These are phyloP conservation scores for Odocoileus hemionus DNA, from an alignment of 2,113 vertebrate species.

Conservation along the genomic window DNA sequence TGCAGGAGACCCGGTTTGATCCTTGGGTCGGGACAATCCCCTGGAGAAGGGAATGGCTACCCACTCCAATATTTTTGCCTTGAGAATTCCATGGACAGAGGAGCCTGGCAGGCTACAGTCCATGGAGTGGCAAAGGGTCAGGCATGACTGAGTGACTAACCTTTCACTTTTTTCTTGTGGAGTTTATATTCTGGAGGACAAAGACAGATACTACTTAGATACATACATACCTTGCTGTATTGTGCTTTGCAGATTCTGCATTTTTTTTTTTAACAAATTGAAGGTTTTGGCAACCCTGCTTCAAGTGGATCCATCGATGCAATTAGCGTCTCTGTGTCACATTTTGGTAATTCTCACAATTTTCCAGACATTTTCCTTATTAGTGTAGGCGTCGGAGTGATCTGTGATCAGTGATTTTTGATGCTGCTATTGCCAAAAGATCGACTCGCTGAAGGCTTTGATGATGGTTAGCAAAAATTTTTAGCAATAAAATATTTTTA, in stretches of 20 bases:
- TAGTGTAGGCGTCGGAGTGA: not conserved
- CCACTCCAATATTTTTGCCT: not conserved
- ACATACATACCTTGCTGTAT: not conserved
- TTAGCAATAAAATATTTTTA: not conserved
- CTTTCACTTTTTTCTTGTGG: not conserved
- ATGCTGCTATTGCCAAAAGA: not conserved
- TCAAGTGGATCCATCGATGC: not conserved
- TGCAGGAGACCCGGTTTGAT: not conserved
- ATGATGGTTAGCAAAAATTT: not conserved
- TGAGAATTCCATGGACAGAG: not conserved
- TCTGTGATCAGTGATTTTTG: not conserved
- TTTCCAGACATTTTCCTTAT: not conserved
- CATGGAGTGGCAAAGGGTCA: not conserved
- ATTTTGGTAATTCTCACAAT: not conserved
- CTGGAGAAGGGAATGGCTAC: not conserved
- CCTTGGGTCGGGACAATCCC: not conserved
- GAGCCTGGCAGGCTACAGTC: not conserved
- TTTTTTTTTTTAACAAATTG: not conserved
- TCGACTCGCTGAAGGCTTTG: not conserved
- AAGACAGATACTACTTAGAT: not conserved
- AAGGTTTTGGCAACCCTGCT: not conserved
- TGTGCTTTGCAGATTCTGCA: not conserved
- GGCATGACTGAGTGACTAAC: not conserved
- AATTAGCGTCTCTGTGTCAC: not conserved
- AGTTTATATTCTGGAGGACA: not conserved